Evolutionary conservation across 1,140 invertebrate genomes (phyloP), one percentile per base, ranked within the genome.

Genomic region (Carposina sasakii): DNA sequence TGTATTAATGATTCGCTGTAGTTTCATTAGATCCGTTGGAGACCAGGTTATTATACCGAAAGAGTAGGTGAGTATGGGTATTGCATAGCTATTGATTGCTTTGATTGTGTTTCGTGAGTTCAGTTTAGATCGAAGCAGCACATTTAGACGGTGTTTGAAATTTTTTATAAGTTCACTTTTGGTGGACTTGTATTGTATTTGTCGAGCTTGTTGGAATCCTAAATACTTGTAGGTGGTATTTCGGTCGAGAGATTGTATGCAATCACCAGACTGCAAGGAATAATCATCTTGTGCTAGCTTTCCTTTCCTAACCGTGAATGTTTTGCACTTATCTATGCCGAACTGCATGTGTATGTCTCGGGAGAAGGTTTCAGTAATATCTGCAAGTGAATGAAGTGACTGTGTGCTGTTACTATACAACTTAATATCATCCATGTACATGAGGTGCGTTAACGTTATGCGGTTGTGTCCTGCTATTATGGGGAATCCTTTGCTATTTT

Each of bases 71-170:
- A 42, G 16, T 3, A 26, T 13, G 2, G 40, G 21, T 10, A 42
- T 26, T 20, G 34, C 40, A 17, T 26, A 42, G 1, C 23, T 28
- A 16, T 42, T 42, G 12, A 42, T 16, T 10, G 40, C 26, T 34
- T 45, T 45, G 12, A 31, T 21, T 34, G 20, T 45, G n/a, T 45
- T 45, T 23, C 31, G 12, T 8, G 30, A 15, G 12, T 15, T 19
- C 12, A 51, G 17, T 20, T 44, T 28, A 30, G 28, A 21, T 19
- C 21, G 23, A 3, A 43, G 22, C 4, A 51, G 36, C 19, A 3
- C 20, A 21, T 44, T 51, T 17, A 51, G 21, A 17, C 48, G 23
- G 6, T 51, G 21, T 40, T 44, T 52, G 17, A 26, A 52, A 31
- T 52, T 40, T 1, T 13, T 37, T 17, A 16, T 52, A 2, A 52